Evolutionary conservation across 2,113 vertebrate species (phyloP).

Genomic region (Xenopus laevis): DNA sequence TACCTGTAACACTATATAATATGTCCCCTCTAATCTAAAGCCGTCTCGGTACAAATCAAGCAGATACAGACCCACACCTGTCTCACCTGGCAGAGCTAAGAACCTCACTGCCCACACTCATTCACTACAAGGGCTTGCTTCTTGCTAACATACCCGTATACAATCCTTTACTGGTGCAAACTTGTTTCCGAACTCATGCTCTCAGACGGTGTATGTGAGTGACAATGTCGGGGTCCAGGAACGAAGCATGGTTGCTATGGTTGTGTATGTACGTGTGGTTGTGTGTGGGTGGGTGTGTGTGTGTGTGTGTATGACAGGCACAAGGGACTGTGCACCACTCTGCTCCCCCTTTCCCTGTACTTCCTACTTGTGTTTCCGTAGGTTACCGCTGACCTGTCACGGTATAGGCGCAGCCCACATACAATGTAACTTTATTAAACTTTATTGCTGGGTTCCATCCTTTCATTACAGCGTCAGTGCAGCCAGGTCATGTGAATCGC

Average conservation of each 20-base stretch:
- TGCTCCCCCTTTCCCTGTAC: not conserved
- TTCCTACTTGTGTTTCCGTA: conserved; percentile 49
- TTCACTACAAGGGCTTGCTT: too few relatives aligned
- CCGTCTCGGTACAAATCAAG: too few relatives aligned
- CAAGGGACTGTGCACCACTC: not conserved
- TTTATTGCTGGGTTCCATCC: too few relatives aligned
- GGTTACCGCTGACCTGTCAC: conserved; percentile 54
- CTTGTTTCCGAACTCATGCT: conserved; percentile 18
- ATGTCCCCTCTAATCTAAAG: too few relatives aligned
- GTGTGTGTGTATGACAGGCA: not conserved
- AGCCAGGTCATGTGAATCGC: too few relatives aligned
- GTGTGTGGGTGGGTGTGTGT: too few relatives aligned
- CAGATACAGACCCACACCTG: too few relatives aligned
- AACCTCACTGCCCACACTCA: too few relatives aligned
- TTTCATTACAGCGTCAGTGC: too few relatives aligned
- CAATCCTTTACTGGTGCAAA: conserved; percentile 13
- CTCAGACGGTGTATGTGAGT: conserved; percentile 10
- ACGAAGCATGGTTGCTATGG: not conserved
- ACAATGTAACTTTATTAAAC: conserved; percentile 15
- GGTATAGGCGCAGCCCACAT: conserved; percentile 26
- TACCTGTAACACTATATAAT: too few relatives aligned
- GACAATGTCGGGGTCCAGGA: not conserved
- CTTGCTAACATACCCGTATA: conserved; percentile 26
- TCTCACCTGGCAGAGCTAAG: too few relatives aligned
- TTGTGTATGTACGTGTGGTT: too few relatives aligned